phyloP scores from a whole-genome alignment of 1,140 invertebrate genomes.

The Dolichoris vasculosae region DNA sequence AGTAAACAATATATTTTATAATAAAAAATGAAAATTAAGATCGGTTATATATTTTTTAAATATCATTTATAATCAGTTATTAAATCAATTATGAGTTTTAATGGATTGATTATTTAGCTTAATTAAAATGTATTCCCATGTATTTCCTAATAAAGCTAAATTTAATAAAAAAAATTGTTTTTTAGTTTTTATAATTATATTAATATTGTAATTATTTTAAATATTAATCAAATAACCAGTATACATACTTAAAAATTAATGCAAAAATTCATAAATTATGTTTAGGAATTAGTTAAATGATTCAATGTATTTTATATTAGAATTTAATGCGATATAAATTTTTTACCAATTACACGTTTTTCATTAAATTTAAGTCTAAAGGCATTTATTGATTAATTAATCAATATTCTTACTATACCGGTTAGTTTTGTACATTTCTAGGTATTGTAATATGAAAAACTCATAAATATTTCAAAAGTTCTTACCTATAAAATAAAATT shows the following conservation, averaged over 20 bases:
- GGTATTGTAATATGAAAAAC: not conserved
- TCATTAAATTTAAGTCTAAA: too few relatives aligned
- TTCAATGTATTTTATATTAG: too few relatives aligned
- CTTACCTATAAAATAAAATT: not conserved
- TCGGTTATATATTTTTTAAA: not conserved
- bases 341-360: too few relatives aligned
- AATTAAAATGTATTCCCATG: not conserved
- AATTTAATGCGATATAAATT: too few relatives aligned
- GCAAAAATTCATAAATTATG: too few relatives aligned
- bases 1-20: not conserved
- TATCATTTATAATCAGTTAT: not conserved
- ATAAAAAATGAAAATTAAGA: not conserved
- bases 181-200: too few relatives aligned
- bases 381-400: not conserved
- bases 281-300: too few relatives aligned
- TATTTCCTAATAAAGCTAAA: not conserved
- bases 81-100: not conserved
- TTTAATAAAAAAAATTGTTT: not conserved
- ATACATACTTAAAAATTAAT: too few relatives aligned
- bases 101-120: not conserved
- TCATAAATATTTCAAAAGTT: not conserved
- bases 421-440: not conserved
- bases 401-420: not conserved
- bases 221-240: too few relatives aligned
- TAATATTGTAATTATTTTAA: too few relatives aligned